phyloP scores from a whole-genome alignment of 2,113 vertebrate species.

The Chionis minor region DNA sequence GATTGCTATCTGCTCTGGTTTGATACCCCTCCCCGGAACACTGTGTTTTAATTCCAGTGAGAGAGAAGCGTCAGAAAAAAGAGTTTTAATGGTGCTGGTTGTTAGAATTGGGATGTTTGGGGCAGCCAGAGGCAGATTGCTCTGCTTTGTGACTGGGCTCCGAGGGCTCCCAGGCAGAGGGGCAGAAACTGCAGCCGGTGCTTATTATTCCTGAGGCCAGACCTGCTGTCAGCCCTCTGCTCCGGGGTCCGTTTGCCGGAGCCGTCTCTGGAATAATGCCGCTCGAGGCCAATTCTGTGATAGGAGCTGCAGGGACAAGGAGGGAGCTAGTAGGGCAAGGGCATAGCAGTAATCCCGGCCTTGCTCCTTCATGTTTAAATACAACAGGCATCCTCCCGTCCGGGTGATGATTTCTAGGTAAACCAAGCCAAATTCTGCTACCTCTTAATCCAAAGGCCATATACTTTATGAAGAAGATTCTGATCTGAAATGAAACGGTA shows the following conservation, averaged over 20 bases:
- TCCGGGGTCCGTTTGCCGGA: background rate
- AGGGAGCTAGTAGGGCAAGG: background rate
- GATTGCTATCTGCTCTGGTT: background rate
- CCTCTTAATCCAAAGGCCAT: background rate
- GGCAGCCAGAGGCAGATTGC: background rate
- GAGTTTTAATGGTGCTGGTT: no score
- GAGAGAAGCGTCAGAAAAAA: background rate
- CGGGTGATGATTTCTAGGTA: no score
- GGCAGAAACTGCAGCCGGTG: background rate
- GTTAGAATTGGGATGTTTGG: accelerated
- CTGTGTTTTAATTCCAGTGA: background rate
- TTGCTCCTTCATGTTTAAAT: background rate
- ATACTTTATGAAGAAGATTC: background rate
- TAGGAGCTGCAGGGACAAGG: background rate
- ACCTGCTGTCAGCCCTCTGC: background rate
- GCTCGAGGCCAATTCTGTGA: background rate
- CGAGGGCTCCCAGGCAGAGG: background rate
- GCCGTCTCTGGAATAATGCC: background rate
- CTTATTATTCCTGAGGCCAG: background rate
- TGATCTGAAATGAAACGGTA: background rate
- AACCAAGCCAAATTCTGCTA: background rate
- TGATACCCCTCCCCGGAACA: background rate
- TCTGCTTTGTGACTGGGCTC: background rate
- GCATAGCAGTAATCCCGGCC: no score
- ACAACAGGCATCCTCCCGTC: background rate